Percentiles rank a stretch among this genome's conserved stretches.
These are phyloP conservation scores for Emys orbicularis DNA, from an alignment of 2,797 vertebrate species.

Conservation along the genomic window DNA sequence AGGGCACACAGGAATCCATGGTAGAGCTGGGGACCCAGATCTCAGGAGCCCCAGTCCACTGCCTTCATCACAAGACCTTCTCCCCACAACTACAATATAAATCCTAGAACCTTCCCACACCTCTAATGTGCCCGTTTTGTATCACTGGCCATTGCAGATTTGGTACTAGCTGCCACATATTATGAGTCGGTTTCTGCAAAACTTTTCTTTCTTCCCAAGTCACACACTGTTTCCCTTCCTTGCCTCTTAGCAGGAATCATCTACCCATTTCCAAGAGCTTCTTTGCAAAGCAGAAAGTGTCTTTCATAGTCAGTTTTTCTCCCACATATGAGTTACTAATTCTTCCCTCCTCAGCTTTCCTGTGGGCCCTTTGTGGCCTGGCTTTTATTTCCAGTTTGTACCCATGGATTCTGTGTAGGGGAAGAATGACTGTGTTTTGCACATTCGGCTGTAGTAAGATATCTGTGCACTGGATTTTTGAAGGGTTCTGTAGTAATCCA, in stretches of 20 bases:
- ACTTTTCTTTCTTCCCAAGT: background rate
- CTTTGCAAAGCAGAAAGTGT: background rate
- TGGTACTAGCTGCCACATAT: background rate
- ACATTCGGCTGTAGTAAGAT: background rate
- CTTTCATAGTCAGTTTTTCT: background rate
- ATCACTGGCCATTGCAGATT: background rate
- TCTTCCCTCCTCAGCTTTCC: background rate
- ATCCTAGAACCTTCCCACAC: background rate
- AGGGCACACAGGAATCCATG: background rate
- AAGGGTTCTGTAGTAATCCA: background rate
- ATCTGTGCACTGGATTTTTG: background rate
- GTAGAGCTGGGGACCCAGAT: background rate
- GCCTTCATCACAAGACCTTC: background rate
- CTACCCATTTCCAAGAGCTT: background rate
- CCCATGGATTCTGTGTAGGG: background rate
- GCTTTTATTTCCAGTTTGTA: background rate
- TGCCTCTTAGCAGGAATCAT: background rate
- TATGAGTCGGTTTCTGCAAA: background rate
- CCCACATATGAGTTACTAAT: background rate
- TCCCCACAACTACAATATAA: background rate
- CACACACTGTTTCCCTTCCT: background rate
- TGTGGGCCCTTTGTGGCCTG: background rate
- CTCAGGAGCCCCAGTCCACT: background rate
- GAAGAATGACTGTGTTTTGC: background rate
- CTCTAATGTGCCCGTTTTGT: background rate